phyloP scores from a whole-genome alignment of 2,797 vertebrate genomes.

The Bothrops alternatus region DNA sequence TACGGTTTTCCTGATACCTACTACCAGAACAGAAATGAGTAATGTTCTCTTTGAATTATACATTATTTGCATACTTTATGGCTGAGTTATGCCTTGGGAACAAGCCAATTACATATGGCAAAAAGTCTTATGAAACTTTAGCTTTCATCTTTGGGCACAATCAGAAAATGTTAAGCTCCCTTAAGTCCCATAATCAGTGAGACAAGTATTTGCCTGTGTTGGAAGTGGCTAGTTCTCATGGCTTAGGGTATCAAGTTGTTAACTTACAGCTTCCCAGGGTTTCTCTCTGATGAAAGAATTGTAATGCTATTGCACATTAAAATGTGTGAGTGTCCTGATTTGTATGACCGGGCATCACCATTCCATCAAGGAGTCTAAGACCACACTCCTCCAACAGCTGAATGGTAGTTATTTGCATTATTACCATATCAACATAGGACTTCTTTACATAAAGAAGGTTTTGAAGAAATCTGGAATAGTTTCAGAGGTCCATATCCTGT shows the following conservation, averaged over 20 bases:
- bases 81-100: not conserved
- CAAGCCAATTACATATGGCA: not conserved
- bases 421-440: not conserved
- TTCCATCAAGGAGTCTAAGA: not conserved
- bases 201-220: not conserved
- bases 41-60: not conserved
- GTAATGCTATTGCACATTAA: not conserved
- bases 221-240: not conserved
- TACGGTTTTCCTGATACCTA: not conserved
- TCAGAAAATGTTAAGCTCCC: not conserved
- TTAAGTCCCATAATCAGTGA: not conserved
- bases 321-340: not conserved
- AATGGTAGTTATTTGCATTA: not conserved
- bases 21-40: not conserved
- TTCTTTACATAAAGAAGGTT: not conserved
- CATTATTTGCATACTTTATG: not conserved
- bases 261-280: not conserved
- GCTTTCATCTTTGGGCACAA: not conserved
- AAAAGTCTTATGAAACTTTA: not conserved
- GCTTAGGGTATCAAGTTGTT: not conserved
- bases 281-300: not conserved
- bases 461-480: not conserved
- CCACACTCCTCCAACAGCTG: not conserved
- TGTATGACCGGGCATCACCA: not conserved
- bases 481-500: not conserved